Percentiles rank a stretch among this genome's conserved stretches.
Conservation (phyloP, 2,888 invertebrate species). For the Drosophila neoperkinsi region DNA sequence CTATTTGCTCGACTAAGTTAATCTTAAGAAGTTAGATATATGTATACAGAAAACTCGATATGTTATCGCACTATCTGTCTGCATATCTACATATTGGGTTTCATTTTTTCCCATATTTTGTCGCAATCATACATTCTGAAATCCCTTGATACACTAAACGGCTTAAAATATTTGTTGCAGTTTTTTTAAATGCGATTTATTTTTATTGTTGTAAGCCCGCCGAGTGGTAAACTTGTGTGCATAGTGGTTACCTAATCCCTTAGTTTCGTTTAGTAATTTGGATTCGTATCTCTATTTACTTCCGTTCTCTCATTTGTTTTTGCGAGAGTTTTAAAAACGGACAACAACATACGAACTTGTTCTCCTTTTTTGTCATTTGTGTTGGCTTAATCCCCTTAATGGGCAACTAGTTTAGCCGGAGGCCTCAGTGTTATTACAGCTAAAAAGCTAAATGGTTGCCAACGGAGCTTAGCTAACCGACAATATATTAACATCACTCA, state of each 20-base stretch:
- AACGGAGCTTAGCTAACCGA: conserved; percentile 16
- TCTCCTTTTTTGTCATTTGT: conserved; percentile 27
- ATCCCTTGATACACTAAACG: conserved; percentile 45
- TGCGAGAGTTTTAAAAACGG: conserved; percentile 6
- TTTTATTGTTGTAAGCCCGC: conserved; percentile 6
- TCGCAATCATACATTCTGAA: conserved; percentile 21
- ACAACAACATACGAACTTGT: neutral
- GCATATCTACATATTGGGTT: neutral
- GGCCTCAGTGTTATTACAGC: conserved; percentile 25
- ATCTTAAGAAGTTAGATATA: neutral
- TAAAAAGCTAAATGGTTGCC: conserved; percentile 35
- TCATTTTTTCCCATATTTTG: neutral
- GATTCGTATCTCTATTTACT: conserved; percentile 6
- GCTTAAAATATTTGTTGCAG: conserved; percentile 56
- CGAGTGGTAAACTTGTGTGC: neutral
- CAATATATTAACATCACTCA: conserved; percentile 39
- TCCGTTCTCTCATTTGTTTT: conserved; percentile 15
- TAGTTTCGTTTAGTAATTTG: conserved; percentile 8
- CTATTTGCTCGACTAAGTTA: neutral
- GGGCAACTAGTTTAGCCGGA: conserved; percentile 16
- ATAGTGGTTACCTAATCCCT: neutral
- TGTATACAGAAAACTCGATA: neutral
- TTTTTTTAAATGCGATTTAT: conserved; percentile 40
- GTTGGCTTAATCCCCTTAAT: conserved; percentile 46
- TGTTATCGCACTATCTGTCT: neutral